These are phyloP conservation scores for Drosophila subpulchrella DNA, from an alignment of 1,140 invertebrate species.

Conservation along the genomic window DNA sequence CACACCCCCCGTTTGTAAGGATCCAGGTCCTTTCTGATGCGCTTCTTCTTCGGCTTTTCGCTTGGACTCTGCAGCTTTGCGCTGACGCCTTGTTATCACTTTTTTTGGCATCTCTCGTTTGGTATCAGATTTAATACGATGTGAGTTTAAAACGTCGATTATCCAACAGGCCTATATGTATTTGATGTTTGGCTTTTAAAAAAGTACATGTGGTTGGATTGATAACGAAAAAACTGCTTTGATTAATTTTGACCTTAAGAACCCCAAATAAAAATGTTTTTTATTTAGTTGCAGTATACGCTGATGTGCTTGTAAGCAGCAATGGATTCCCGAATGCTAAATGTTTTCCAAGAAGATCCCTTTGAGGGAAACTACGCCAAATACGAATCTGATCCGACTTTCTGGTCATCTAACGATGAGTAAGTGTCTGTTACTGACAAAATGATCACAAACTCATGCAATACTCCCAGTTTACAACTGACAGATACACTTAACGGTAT, in stretches of 20 bases:
- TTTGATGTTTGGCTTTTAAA: background rate
- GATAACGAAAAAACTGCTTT: background rate
- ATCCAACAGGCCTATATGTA: background rate
- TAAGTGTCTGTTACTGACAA: slow-evolving; percentile 37
- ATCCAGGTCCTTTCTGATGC: background rate
- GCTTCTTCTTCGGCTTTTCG: background rate
- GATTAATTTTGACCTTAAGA: background rate
- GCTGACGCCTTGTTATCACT: slow-evolving; percentile 60
- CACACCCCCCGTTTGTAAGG: background rate
- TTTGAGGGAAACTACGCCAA: slow-evolving; percentile 76
- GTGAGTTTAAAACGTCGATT: background rate
- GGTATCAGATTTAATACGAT: background rate
- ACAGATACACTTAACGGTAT: slow-evolving; percentile 77
- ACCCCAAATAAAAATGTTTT: background rate
- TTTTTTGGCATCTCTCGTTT: slow-evolving; percentile 53
- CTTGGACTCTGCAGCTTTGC: slow-evolving; percentile 50
- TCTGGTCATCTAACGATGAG: slow-evolving; percentile 77
- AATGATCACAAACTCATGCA: background rate
- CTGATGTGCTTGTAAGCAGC: background rate
- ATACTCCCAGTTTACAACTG: slow-evolving; percentile 54
- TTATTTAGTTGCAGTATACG: slow-evolving; percentile 4
- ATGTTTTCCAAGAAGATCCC: slow-evolving; percentile 79
- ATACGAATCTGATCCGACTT: slow-evolving; percentile 68
- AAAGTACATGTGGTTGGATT: background rate
- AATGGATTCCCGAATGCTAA: slow-evolving; percentile 80